Conservation (phyloP, 2,113 vertebrate species). For the Nematolebias whitei region DNA sequence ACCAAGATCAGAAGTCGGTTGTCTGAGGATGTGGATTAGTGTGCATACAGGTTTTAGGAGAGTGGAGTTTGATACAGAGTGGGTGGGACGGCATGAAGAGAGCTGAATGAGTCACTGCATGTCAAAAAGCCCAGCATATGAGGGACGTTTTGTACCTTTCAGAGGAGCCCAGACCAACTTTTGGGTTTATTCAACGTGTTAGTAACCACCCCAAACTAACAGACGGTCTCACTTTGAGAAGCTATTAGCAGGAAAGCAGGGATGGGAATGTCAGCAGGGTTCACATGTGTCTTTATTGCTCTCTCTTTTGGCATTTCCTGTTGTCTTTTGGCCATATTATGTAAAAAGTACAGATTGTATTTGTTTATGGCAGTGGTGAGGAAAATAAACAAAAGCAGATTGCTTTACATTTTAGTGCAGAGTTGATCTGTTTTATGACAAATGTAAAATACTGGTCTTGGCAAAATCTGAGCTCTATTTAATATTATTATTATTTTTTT, state of each 20-base stretch:
- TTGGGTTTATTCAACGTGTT: background rate
- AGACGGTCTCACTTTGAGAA: background rate
- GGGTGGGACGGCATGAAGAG: too few species aligned
- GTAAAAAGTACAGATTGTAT: background rate
- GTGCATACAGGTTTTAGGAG: background rate
- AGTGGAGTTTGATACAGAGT: too few species aligned
- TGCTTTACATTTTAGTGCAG: background rate
- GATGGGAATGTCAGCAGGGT: background rate
- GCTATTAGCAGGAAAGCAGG: background rate
- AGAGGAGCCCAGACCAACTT: background rate
- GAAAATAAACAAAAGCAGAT: too few species aligned
- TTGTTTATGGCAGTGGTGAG: too few species aligned
- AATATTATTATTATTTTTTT: too few species aligned
- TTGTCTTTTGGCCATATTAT: background rate
- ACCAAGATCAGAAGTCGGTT: slow-evolving; percentile 12
- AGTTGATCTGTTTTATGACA: background rate
- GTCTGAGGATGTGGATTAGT: background rate
- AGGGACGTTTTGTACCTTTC: background rate
- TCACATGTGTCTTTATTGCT: background rate
- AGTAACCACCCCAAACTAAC: background rate
- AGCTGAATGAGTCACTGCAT: too few species aligned
- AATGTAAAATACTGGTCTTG: background rate
- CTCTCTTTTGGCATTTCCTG: background rate
- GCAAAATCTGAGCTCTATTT: background rate
- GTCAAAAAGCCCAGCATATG: too few species aligned